Conservation (phyloP, 2,113 vertebrate genomes). For the Abramis brama region DNA sequence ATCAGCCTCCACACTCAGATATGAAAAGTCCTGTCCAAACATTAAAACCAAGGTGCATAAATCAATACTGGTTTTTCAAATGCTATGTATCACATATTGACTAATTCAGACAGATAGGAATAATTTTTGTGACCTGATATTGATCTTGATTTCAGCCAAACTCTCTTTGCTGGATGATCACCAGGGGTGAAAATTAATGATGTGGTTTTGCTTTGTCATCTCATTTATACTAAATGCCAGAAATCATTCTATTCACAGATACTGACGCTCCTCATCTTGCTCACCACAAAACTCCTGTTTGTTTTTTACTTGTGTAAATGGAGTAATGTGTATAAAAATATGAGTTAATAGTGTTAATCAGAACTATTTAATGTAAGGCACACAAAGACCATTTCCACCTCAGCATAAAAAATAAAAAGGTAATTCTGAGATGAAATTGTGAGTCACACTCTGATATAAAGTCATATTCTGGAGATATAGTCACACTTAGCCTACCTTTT, state of each 20-base stretch:
- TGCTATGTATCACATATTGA: not conserved
- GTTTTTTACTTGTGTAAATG: not conserved
- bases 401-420: not conserved
- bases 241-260: not conserved
- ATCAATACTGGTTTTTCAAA: not conserved
- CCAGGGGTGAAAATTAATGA: not conserved
- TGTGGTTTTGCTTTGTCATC: not conserved
- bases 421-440: not conserved
- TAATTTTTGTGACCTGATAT: not conserved
- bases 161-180: not conserved
- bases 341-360: not conserved
- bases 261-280: not conserved
- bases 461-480: not conserved
- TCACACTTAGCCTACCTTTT: not conserved
- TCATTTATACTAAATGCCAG: not conserved
- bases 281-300: not conserved
- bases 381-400: not conserved
- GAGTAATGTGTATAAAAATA: not conserved
- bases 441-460: not conserved
- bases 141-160: not conserved
- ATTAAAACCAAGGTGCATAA: not conserved
- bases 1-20: not conserved
- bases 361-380: not conserved
- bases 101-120: not conserved
- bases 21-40: not conserved